Evolutionary conservation across 2,113 vertebrate species (phyloP), one percentile per base, ranked within the genome.

Genomic region (Marmota flaviventris): DNA sequence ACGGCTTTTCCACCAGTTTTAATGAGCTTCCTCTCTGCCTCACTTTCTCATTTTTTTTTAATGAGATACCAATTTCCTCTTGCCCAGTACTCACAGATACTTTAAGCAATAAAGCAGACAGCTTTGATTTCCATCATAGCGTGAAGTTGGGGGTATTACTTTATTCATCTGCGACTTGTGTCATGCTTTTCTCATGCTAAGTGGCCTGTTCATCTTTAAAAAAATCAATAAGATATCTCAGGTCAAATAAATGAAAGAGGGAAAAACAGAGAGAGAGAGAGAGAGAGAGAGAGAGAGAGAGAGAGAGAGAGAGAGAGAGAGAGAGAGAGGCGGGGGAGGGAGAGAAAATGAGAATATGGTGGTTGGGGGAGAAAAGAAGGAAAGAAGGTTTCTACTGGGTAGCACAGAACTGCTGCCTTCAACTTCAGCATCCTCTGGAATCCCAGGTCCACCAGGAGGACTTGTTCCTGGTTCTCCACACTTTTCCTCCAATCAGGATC

Each of bases 1-100:
- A 97, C 16, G 42, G 87, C 97, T 96, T 98, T 94, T 95, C 95
- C 81, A 97, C 96, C 96, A 97, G 96, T 93, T 98, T 99, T 99
- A 99, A 99, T 0, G 51, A 98, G 98, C 96, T 98, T 97, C 97
- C 98, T 93, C 82, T 91, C 96, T 93, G 61, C 63, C 77, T 45
- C 88, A 93, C 93, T 91, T 85, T 42, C 97, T 97, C 97, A 96
- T 51, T 45, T 45, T 96, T 98, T 94, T 98, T 98, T 99, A 99
- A 99, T 98, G 98, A 98, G 98, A 99, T 98, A 98, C 97, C 98
- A 98, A 98, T 99, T 99, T 99, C 98, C 99, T 98, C 97, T 92
- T 67, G 89, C 96, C 97, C 95, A 97, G 95, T 91, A 53, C 97
- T 98, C 97, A 95, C 95, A 98, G 98, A 99, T 97, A 98, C 95